Evolutionary conservation across 2,113 vertebrate genomes (phyloP).

Genomic region (Serilophus lunatus): DNA sequence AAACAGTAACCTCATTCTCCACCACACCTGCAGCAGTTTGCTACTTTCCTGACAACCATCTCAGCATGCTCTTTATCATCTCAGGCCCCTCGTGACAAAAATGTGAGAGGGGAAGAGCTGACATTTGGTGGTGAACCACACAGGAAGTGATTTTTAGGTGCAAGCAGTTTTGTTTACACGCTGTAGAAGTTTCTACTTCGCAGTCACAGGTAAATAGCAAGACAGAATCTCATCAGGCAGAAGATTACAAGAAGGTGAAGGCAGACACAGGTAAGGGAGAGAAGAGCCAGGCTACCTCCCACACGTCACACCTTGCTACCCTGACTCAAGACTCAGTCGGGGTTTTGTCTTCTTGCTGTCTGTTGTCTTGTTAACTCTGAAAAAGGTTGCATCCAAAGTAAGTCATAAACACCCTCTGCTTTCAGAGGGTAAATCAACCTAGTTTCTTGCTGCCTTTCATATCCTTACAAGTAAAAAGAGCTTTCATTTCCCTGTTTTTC

Average conservation of each 20-base stretch:
- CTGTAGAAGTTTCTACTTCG: not conserved
- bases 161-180: not conserved
- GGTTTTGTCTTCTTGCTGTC: no score
- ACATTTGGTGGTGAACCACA: not conserved
- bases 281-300: not conserved
- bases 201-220: not conserved
- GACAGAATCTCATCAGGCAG: not conserved
- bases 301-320: not conserved
- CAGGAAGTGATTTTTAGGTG: not conserved
- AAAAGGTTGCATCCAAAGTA: not conserved
- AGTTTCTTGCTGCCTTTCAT: not conserved
- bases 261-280: not conserved
- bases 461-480: not conserved
- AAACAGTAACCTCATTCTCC: not conserved
- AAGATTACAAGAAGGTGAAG: not conserved
- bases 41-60: not conserved
- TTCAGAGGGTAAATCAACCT: not conserved
- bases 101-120: not conserved
- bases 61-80: not conserved
- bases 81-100: not conserved
- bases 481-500: not conserved
- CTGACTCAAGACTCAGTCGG: not conserved
- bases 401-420: not conserved
- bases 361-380: not conserved
- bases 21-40: not conserved